A percentile compares a stretch with the other conserved stretches of the same genome.
Evolutionary conservation across 2,113 vertebrate genomes (phyloP).

Genomic region (Hypanus sabinus): DNA sequence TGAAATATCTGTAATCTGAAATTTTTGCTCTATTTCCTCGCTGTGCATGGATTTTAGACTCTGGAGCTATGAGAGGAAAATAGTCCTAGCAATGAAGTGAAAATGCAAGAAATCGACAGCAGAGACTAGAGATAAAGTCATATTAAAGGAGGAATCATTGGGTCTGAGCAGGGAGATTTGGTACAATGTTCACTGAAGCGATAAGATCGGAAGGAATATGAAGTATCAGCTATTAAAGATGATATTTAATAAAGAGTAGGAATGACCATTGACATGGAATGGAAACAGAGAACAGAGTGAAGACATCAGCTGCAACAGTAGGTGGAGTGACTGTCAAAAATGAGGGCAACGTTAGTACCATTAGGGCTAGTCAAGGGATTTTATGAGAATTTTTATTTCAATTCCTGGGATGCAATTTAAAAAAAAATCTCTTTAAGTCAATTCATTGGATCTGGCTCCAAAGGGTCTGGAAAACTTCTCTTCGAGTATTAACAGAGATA

Average conservation of each 20-base stretch:
- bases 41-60: background rate
- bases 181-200: background rate
- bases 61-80: too few relatives aligned
- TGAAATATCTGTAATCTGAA: too few relatives aligned
- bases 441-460: constrained; percentile 9
- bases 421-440: background rate
- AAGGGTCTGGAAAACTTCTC: constrained; percentile 13
- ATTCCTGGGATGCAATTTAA: background rate
- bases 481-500: background rate
- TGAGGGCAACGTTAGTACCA: background rate
- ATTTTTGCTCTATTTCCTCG: too few relatives aligned
- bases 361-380: background rate
- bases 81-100: too few relatives aligned
- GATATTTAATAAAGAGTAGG: background rate
- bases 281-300: background rate
- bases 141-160: background rate
- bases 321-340: background rate
- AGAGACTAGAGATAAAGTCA: background rate
- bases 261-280: background rate
- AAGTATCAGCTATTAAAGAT: background rate
- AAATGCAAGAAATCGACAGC: background rate
- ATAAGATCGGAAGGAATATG: background rate
- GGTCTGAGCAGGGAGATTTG: background rate
- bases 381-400: background rate
- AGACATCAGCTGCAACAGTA: background rate